These are phyloP conservation scores for Engystomops pustulosus DNA, from an alignment of 2,113 vertebrate species.

Conservation along the genomic window DNA sequence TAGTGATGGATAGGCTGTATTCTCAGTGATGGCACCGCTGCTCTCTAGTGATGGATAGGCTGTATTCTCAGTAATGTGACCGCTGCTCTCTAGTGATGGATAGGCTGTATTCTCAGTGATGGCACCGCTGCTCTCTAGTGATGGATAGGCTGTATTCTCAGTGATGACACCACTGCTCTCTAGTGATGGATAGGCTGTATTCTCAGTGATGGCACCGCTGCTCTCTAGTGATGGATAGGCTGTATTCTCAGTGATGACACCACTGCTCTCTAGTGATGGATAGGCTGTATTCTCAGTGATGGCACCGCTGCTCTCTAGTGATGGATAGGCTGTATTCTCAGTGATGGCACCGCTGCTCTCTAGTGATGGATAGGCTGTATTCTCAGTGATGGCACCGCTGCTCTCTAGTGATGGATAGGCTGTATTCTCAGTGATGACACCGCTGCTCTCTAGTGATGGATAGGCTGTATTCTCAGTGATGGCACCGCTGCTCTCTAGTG, in stretches of 20 bases:
- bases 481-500: neutral
- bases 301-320: neutral
- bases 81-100: neutral
- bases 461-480: neutral
- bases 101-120: neutral
- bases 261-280: neutral
- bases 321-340: neutral
- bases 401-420: neutral
- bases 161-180: neutral
- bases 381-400: conserved; percentile 14
- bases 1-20: neutral
- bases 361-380: neutral
- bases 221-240: neutral
- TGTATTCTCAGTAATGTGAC: neutral
- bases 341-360: neutral
- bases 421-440: neutral
- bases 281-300: neutral
- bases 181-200: neutral
- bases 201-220: neutral
- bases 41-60: neutral
- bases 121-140: neutral
- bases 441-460: neutral
- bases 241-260: neutral
- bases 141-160: neutral
- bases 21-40: neutral